Percentiles rank a stretch among this genome's conserved stretches.
Conservation (phyloP, 2,888 invertebrate species). For the Drosophila buzzatii region DNA sequence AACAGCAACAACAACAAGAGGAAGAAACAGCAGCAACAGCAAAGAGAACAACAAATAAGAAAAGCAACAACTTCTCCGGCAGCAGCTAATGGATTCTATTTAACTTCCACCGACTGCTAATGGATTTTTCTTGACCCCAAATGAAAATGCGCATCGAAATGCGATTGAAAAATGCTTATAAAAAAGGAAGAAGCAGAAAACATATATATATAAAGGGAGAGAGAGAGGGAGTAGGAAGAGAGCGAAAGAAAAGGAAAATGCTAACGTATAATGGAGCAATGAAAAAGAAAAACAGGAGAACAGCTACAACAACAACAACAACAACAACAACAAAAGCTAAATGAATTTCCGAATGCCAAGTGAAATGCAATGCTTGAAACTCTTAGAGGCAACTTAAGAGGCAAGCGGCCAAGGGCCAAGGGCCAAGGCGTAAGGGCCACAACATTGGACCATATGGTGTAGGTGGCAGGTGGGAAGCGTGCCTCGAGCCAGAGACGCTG, state of each 20-base stretch:
- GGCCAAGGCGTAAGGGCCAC: not conserved
- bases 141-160: slow-evolving; percentile 82
- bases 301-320: slow-evolving; percentile 41
- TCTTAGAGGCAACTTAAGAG: slow-evolving; percentile 2
- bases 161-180: slow-evolving; percentile 79
- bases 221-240: not conserved
- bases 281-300: slow-evolving; percentile 38
- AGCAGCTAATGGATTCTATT: slow-evolving; percentile 85
- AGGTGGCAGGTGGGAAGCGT: slow-evolving; percentile 1
- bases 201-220: not conserved
- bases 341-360: slow-evolving; percentile 60
- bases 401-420: not conserved
- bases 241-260: slow-evolving; percentile 49
- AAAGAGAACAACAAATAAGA: slow-evolving; percentile 38
- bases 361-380: slow-evolving; percentile 41
- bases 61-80: slow-evolving; percentile 59
- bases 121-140: slow-evolving; percentile 85
- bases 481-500: slow-evolving; percentile 1
- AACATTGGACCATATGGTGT: not conserved
- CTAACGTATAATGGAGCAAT: slow-evolving; percentile 66
- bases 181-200: slow-evolving; percentile 50
- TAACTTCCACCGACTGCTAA: slow-evolving; percentile 84
- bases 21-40: slow-evolving; percentile 6
- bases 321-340: slow-evolving; percentile 37
- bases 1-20: slow-evolving; percentile 12